A percentile compares a stretch with the other conserved stretches of the same genome.
Evolutionary conservation across 2,888 invertebrate species (phyloP).

Genomic region (Microctonus hyperodae): DNA sequence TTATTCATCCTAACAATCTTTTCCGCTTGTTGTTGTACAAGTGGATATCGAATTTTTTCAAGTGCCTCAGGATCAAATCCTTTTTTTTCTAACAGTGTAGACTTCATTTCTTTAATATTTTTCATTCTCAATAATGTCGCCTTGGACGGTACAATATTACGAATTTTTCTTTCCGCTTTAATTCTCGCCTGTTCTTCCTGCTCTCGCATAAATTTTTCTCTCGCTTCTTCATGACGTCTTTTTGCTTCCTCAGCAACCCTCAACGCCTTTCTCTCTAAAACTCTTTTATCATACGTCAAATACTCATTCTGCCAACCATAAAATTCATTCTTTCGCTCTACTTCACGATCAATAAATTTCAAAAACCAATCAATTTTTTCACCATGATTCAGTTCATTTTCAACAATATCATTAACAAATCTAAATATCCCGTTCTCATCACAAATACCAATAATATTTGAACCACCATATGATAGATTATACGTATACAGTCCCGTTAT

Average conservation of each 20-base stretch:
- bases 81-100: conserved; percentile 70
- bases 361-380: conserved; percentile 53
- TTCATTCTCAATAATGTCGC: conserved; percentile 69
- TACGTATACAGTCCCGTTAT: conserved; percentile 41
- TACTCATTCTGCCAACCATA: conserved; percentile 50
- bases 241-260: conserved; percentile 54
- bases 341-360: conserved; percentile 49
- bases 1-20: conserved; percentile 65
- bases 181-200: conserved; percentile 47
- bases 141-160: conserved; percentile 42
- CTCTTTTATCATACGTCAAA: conserved; percentile 43
- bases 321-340: conserved; percentile 50
- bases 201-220: conserved; percentile 42
- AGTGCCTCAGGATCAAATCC: conserved; percentile 69
- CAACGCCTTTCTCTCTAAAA: conserved; percentile 41
- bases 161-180: conserved; percentile 47
- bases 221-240: conserved; percentile 68
- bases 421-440: conserved; percentile 73
- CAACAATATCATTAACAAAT: conserved; percentile 65
- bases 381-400: conserved; percentile 42
- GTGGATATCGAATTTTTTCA: conserved; percentile 68
- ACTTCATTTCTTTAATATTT: conserved; percentile 70
- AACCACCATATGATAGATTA: conserved; percentile 8
- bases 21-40: conserved; percentile 67
- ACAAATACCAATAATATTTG: conserved; percentile 68